These are phyloP conservation scores for Myotis lucifugus DNA, from an alignment of 2,113 vertebrate species.

Conservation along the genomic window DNA sequence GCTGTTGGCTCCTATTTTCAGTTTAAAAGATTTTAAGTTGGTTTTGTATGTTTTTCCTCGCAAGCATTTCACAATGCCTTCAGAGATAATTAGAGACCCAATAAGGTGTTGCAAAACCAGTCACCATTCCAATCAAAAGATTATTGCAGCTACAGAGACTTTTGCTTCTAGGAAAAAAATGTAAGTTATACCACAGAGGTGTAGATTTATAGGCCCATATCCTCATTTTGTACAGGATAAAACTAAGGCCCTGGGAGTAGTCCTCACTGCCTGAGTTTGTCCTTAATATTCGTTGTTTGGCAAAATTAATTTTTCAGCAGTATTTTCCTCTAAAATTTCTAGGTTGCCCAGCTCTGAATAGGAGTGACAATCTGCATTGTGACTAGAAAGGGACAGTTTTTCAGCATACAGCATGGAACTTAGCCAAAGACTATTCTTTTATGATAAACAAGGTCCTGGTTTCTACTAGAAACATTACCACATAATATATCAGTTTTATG, in stretches of 20 bases:
- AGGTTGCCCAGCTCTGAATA: not conserved
- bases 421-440: conserved; percentile 22
- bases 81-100: not conserved
- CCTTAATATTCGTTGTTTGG: not conserved
- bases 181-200: not conserved
- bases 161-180: not conserved
- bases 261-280: not conserved
- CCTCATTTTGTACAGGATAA: conserved; percentile 8
- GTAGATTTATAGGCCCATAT: not conserved
- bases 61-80: not conserved
- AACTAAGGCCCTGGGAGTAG: not conserved
- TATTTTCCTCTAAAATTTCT: conserved; percentile 34
- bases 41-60: not conserved
- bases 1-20: not conserved
- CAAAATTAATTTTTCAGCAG: conserved; percentile 34
- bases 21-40: conserved; percentile 40
- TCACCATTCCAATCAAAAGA: not conserved
- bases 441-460: conserved; percentile 76
- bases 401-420: conserved; percentile 66
- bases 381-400: conserved; percentile 27
- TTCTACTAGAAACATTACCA: conserved; percentile 79
- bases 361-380: not conserved
- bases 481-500: conserved; percentile 80
- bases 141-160: not conserved
- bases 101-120: not conserved